phyloP scores from a whole-genome alignment of 2,888 invertebrate species.

The Deladenus siricidicola region DNA sequence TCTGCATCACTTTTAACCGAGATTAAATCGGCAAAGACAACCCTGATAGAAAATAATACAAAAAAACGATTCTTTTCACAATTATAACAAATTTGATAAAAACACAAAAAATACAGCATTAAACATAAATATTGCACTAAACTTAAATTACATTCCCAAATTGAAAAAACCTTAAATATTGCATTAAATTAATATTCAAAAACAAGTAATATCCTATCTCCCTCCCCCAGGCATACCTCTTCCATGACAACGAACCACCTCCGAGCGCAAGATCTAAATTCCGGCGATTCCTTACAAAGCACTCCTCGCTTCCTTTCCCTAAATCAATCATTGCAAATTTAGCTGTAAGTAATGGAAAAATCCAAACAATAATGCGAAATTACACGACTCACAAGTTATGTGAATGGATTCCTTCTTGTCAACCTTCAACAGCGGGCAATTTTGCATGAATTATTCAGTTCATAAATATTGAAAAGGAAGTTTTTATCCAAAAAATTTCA shows the following conservation, averaged over 20 bases:
- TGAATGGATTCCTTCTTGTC: slow-evolving; percentile 24
- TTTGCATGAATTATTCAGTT: slow-evolving; percentile 16
- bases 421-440: slow-evolving; percentile 16
- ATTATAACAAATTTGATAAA: too few species aligned
- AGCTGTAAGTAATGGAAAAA: slow-evolving; percentile 2
- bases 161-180: background rate
- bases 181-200: slow-evolving; percentile 3
- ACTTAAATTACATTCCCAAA: too few species aligned
- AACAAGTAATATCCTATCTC: too few species aligned
- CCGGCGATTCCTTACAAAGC: slow-evolving; percentile 21
- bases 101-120: too few species aligned
- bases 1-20: too few species aligned
- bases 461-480: too few species aligned
- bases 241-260: slow-evolving; percentile 24
- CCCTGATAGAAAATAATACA: too few species aligned
- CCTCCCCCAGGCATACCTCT: slow-evolving; percentile 19
- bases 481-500: too few species aligned
- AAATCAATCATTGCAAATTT: background rate
- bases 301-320: slow-evolving; percentile 30
- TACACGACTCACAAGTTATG: slow-evolving; percentile 21
- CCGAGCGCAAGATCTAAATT: slow-evolving; percentile 7
- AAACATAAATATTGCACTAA: too few species aligned
- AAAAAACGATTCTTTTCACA: too few species aligned
- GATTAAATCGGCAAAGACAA: too few species aligned
- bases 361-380: background rate